phyloP scores from a whole-genome alignment of 2,888 invertebrate species.

The Ommatoiulus sabulosus region DNA sequence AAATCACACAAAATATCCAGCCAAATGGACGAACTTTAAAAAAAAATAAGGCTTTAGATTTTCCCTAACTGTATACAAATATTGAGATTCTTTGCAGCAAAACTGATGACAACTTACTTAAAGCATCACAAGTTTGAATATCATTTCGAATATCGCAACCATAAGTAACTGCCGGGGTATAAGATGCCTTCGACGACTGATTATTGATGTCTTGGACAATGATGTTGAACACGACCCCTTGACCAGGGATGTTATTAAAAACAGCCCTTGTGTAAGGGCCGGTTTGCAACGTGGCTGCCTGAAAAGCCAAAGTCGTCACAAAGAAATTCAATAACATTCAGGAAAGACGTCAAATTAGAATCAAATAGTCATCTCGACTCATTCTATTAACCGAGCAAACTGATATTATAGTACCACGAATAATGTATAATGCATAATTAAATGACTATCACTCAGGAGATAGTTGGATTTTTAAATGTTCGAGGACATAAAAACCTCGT shows the following conservation, averaged over 20 bases:
- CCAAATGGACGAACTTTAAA: constrained; percentile 59
- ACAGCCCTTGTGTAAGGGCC: constrained; percentile 69
- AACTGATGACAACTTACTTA: constrained; percentile 69
- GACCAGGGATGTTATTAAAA: constrained; percentile 63
- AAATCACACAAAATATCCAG: constrained; percentile 62
- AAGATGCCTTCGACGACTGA: constrained; percentile 68
- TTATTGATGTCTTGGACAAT: constrained; percentile 62
- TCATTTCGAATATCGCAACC: constrained; percentile 73
- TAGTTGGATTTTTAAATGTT: no score
- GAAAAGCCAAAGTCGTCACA: background rate
- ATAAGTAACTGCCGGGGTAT: constrained; percentile 78
- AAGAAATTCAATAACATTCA: background rate
- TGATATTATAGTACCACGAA: no score
- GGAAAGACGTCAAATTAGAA: no score
- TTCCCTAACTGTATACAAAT: background rate
- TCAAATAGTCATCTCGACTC: no score
- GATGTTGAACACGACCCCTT: constrained; percentile 65
- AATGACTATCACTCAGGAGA: no score
- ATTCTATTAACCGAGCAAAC: no score
- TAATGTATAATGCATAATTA: no score
- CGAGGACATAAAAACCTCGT: no score
- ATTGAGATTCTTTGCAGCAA: background rate
- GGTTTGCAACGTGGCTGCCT: constrained; percentile 60
- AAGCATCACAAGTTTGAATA: constrained; percentile 70
- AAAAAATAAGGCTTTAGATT: constrained; percentile 55